phyloP scores from a whole-genome alignment of 2,113 vertebrate genomes.

The Lepisosteus osseus region DNA sequence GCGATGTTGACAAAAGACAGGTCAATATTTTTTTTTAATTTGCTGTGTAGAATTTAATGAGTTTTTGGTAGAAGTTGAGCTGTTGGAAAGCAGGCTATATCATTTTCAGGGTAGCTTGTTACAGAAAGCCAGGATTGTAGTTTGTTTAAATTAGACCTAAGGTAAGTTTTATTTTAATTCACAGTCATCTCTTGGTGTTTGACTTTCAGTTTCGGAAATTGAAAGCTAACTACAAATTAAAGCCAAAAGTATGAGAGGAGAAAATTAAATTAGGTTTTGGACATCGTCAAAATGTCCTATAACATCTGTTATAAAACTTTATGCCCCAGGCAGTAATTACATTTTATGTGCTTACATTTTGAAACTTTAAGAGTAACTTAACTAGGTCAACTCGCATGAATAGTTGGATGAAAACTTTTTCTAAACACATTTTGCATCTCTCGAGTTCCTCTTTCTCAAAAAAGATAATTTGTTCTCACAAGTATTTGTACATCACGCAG shows the following conservation, averaged over 20 bases:
- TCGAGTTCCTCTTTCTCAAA: too few species aligned
- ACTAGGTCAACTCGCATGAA: slow-evolving; percentile 23
- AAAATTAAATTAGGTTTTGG: slow-evolving; percentile 36
- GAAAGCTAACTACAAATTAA: slow-evolving; percentile 25
- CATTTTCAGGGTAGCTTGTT: slow-evolving; percentile 40
- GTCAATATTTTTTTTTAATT: slow-evolving; percentile 54
- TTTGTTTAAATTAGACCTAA: too few species aligned
- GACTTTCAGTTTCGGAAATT: slow-evolving; percentile 45
- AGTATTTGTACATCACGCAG: not conserved
- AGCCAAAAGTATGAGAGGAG: slow-evolving; percentile 22
- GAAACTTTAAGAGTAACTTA: slow-evolving; percentile 27
- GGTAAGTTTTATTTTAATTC: slow-evolving; percentile 18
- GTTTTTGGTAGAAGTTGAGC: slow-evolving; percentile 34
- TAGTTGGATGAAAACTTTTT: not conserved
- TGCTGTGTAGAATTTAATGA: slow-evolving; percentile 38
- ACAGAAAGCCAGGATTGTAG: slow-evolving; percentile 43
- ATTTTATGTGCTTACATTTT: slow-evolving; percentile 32
- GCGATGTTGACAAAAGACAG: slow-evolving; percentile 51
- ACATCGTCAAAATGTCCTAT: slow-evolving; percentile 34
- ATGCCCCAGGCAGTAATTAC: slow-evolving; percentile 22
- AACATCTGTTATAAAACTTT: slow-evolving; percentile 8
- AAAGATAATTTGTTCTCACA: not conserved
- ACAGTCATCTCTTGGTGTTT: slow-evolving; percentile 34
- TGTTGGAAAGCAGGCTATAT: slow-evolving; percentile 45
- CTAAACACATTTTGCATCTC: too few species aligned